These are phyloP conservation scores for Anser cygnoides DNA, from an alignment of 2,113 vertebrate species.

Conservation along the genomic window DNA sequence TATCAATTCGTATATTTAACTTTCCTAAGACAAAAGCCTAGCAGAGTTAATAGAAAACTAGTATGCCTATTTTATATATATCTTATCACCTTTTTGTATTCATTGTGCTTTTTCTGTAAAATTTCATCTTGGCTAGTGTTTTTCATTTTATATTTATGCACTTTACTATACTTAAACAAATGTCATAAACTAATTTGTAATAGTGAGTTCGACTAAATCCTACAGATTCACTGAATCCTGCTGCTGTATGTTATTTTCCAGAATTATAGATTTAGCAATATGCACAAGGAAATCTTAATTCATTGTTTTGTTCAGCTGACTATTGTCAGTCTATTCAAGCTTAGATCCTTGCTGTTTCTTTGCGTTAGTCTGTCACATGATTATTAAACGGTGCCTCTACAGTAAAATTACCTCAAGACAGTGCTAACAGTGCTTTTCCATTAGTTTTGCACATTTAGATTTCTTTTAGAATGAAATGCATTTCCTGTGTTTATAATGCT, in stretches of 20 bases:
- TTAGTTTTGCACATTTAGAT: background rate
- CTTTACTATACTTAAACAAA: background rate
- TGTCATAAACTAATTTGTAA: background rate
- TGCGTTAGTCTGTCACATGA: background rate
- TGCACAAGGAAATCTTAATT: background rate
- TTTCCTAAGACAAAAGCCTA: background rate
- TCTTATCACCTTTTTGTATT: background rate
- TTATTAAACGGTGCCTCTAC: background rate
- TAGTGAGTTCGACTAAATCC: background rate
- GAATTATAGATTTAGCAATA: background rate
- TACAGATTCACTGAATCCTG: background rate
- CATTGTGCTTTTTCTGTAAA: background rate
- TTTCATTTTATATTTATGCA: background rate
- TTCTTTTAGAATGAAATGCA: background rate
- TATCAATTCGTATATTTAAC: background rate
- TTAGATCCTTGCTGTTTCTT: background rate
- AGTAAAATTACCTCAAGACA: background rate
- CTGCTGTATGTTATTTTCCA: background rate
- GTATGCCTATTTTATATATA: background rate
- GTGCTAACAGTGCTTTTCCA: background rate
- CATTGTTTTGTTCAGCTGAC: background rate
- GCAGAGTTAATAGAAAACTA: background rate
- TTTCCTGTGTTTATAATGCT: background rate
- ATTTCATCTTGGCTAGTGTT: background rate
- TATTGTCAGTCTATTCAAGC: background rate